Evolutionary conservation across 2,888 invertebrate genomes (phyloP).

Genomic region (Xylota sylvarum): DNA sequence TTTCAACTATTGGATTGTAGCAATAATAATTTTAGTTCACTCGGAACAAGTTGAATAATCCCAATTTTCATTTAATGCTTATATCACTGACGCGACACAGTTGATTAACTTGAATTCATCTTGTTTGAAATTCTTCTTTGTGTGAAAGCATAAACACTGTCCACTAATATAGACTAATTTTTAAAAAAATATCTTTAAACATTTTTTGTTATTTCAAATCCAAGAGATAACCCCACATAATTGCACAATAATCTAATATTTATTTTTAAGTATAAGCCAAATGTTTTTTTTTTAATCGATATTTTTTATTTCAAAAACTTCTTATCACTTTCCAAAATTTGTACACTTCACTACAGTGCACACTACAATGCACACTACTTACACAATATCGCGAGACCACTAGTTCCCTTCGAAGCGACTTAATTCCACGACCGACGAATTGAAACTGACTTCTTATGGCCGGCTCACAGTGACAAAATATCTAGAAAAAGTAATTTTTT

Average conservation of each 20-base stretch:
- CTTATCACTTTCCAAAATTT: constrained; percentile 30
- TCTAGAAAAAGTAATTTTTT: constrained; percentile 43
- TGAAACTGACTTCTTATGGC: constrained; percentile 63
- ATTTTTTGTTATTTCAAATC: background rate
- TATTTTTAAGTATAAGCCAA: background rate
- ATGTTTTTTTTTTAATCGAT: background rate
- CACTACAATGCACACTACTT: constrained; percentile 38
- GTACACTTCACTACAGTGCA: constrained; percentile 30
- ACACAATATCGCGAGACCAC: constrained; percentile 57
- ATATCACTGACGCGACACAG: too few relatives aligned
- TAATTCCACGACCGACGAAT: constrained; percentile 66
- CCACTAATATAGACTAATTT: too few relatives aligned
- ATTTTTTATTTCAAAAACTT: background rate
- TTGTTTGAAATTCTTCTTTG: too few relatives aligned
- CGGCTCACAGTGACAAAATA: constrained; percentile 46
- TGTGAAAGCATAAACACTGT: background rate
- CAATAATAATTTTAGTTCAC: too few relatives aligned
- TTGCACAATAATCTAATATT: constrained; percentile 23
- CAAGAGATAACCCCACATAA: constrained; percentile 48
- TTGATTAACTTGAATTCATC: too few relatives aligned
- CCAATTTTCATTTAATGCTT: too few relatives aligned
- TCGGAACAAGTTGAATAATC: too few relatives aligned
- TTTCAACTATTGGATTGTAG: too few relatives aligned
- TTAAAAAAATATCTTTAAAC: background rate
- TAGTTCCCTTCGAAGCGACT: constrained; percentile 48